Evolutionary conservation across 2,888 invertebrate species (phyloP), one percentile per base, ranked within the genome.

Genomic region (Rotaria magnacalcarata): DNA sequence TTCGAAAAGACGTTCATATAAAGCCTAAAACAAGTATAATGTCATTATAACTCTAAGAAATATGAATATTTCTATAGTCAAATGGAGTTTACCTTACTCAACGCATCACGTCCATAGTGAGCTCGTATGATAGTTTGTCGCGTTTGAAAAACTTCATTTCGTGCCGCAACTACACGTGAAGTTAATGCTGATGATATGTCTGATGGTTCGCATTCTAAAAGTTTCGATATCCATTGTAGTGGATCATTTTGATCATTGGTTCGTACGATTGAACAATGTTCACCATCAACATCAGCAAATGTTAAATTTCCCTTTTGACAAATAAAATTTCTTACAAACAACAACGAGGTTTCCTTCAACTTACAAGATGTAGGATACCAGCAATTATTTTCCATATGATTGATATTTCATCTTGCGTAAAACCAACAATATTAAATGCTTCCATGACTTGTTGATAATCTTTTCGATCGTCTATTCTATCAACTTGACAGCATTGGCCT

Each of bases 1-100:
- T 0, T 95, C 94, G 92, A 98, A 98, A 85, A 98, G 93, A 41
- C 96, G 93, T 89, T 97, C 97, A 90, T 98, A 98, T 52, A 97
- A 94, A 5, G 97, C 97, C 93, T 93, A 56, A 84, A 84, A 41
- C 3, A 21, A 21, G 0, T 6, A 54, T 21, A n/a, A n/a, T n/a
- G n/a, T n/a, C n/a, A 34, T 34, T 34, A 34, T 2, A 34, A 34
- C 34, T 34, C 34, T 34, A 34, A 34, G 34, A 34, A 34, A 34
- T 34, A 34, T 34, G 34, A 34, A 34, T 34, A 34, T 34, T 34
- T 34, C 34, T 34, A 34, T 34, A 34, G 34, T 34, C 34, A 34
- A 34, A 52, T 14, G 14, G 2, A 2, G 21, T 19, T 16, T 88
- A 94, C 94, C 93, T 98, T 98, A 5, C 96, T 95, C 85, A 96